Conservation (phyloP, 2,797 vertebrate species). For the Malurus leucopterus region DNA sequence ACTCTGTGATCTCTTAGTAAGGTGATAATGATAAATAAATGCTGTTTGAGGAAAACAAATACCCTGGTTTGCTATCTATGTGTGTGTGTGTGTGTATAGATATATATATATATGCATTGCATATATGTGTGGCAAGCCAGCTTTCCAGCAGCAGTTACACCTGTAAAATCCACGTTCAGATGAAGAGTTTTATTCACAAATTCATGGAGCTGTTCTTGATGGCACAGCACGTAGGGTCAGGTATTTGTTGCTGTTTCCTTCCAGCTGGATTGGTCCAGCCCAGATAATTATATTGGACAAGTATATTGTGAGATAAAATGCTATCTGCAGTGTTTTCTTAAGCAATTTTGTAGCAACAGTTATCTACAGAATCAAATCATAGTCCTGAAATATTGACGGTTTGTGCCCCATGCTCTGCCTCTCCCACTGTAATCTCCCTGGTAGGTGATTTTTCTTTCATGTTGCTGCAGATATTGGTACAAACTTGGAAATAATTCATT, state of each 20-base stretch:
- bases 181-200: neutral
- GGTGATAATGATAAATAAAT: neutral
- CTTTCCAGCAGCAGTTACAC: neutral
- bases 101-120: accelerated
- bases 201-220: neutral
- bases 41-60: neutral
- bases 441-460: constrained; percentile 50
- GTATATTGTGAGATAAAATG: neutral
- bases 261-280: neutral
- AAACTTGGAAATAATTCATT: constrained; percentile 70
- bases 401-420: neutral
- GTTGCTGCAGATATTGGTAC: constrained; percentile 42
- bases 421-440: constrained; percentile 24
- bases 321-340: neutral
- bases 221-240: neutral
- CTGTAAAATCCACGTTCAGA: neutral
- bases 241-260: neutral
- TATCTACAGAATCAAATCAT: constrained; percentile 15
- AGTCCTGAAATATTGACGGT: constrained; percentile 9
- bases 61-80: neutral
- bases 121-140: accelerated
- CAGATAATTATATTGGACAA: neutral
- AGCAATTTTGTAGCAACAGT: neutral
- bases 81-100: no score
- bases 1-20: neutral